phyloP scores from a whole-genome alignment of 2,888 invertebrate genomes.

The Stenurella melanura region DNA sequence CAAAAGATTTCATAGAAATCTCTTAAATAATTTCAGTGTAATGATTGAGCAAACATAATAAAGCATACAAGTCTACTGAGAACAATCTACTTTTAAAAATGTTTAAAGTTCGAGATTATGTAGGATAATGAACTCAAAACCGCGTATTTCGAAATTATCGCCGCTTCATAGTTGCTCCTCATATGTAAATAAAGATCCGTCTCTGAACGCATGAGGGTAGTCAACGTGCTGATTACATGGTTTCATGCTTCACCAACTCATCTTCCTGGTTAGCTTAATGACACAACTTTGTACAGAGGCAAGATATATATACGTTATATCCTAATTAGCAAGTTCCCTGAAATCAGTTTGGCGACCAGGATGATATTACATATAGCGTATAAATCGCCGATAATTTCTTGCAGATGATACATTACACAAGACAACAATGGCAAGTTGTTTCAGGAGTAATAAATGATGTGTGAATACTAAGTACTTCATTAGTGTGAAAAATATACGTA shows the following conservation, averaged over 20 bases:
- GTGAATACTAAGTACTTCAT: constrained; percentile 12
- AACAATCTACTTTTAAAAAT: no score
- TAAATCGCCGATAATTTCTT: constrained; percentile 20
- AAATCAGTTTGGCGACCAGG: constrained; percentile 23
- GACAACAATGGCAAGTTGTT: background rate
- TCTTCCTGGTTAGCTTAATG: constrained; percentile 38
- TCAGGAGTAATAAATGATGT: constrained; percentile 14
- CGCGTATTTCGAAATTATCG: no score
- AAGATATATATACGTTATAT: constrained; percentile 19
- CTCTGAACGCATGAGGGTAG: constrained; percentile 22
- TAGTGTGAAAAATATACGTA: constrained; percentile 9
- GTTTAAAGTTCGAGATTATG: no score
- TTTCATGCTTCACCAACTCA: constrained; percentile 52
- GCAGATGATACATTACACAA: constrained; percentile 21
- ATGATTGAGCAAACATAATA: no score
- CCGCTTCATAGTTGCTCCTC: no score
- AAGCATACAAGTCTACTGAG: no score
- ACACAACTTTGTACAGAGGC: constrained; percentile 28
- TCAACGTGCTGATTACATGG: constrained; percentile 49
- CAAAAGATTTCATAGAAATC: no score
- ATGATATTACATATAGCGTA: background rate
- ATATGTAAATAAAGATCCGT: constrained; percentile 1
- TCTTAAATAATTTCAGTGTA: no score
- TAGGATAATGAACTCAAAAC: no score
- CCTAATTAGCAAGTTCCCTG: constrained; percentile 28